Evolutionary conservation across 1,140 invertebrate species (phyloP).

Genomic region (Laupala kohalensis): DNA sequence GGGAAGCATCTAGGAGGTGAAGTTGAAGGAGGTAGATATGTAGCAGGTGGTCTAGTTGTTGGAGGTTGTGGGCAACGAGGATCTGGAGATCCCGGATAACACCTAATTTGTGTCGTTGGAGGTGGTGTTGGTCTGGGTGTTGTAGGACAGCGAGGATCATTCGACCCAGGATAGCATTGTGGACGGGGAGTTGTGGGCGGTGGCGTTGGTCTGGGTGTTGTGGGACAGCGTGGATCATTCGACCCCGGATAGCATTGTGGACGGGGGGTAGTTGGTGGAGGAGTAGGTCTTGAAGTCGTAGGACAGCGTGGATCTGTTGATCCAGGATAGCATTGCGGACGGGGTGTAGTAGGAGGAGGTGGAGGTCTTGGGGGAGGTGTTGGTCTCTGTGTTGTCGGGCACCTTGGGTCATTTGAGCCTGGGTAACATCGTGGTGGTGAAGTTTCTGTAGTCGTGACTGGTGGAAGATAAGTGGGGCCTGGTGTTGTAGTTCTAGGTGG

Average conservation of each 20-base stretch:
- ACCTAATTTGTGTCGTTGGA: slow-evolving; percentile 18
- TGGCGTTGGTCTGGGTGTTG: not conserved
- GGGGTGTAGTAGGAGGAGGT: slow-evolving; percentile 20
- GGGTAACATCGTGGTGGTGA: slow-evolving; percentile 21
- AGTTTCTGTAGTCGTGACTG: slow-evolving; percentile 18
- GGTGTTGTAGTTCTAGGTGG: slow-evolving; percentile 21
- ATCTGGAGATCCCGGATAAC: slow-evolving; percentile 26
- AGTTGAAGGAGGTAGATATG: slow-evolving; percentile 15
- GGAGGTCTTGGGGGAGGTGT: slow-evolving; percentile 13
- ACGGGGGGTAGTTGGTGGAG: slow-evolving; percentile 15
- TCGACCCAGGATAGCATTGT: slow-evolving; percentile 24
- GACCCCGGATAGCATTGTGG: slow-evolving; percentile 21
- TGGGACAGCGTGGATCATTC: slow-evolving; percentile 17
- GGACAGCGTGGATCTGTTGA: slow-evolving; percentile 20
- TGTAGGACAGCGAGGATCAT: slow-evolving; percentile 22
- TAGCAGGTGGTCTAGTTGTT: slow-evolving; percentile 2
- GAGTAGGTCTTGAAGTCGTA: slow-evolving; percentile 1
- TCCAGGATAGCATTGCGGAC: slow-evolving; percentile 18
- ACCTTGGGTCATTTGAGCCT: slow-evolving; percentile 25
- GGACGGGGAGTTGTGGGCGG: slow-evolving; percentile 18
- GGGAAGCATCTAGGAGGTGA: slow-evolving; percentile 15
- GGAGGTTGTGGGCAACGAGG: slow-evolving; percentile 26
- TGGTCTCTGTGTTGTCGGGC: slow-evolving; percentile 20
- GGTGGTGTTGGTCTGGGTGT: slow-evolving; percentile 14
- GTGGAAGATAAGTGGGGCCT: slow-evolving; percentile 18